Percentiles rank a stretch among this genome's conserved stretches.
These are phyloP conservation scores for Climacteris rufus DNA, from an alignment of 2,113 vertebrate genomes.

Conservation along the genomic window DNA sequence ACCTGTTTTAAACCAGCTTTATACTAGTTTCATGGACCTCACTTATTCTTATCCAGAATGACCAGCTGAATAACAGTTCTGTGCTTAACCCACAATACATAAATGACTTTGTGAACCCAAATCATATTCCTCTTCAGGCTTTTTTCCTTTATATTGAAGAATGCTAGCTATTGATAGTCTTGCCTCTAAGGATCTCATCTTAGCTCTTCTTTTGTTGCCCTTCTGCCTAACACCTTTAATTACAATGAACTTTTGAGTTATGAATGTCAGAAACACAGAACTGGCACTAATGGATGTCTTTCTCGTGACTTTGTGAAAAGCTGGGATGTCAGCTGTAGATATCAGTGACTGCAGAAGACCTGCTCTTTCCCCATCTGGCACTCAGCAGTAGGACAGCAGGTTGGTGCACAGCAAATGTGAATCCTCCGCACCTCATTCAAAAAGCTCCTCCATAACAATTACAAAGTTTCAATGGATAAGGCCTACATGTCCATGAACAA, in stretches of 20 bases:
- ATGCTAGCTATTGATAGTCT: background rate
- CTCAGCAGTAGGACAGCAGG: background rate
- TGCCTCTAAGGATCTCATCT: background rate
- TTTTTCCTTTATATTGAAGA: background rate
- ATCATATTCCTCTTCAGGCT: accelerated
- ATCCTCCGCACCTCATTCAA: background rate
- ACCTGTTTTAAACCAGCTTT: background rate
- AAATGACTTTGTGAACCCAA: background rate
- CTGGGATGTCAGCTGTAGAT: background rate
- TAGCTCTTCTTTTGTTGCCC: background rate
- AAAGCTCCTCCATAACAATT: background rate
- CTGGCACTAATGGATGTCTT: accelerated
- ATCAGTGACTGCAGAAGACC: background rate
- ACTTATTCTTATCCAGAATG: background rate
- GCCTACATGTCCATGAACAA: background rate
- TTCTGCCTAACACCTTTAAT: background rate
- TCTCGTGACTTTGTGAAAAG: background rate
- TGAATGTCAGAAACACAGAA: background rate
- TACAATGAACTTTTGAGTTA: background rate
- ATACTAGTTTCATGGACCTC: background rate
- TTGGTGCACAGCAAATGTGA: background rate
- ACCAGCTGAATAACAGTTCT: background rate
- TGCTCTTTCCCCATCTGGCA: background rate
- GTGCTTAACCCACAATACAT: background rate
- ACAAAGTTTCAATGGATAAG: background rate